These are phyloP conservation scores for Baronia brevicornis DNA, from an alignment of 2,888 invertebrate genomes.

Conservation along the genomic window DNA sequence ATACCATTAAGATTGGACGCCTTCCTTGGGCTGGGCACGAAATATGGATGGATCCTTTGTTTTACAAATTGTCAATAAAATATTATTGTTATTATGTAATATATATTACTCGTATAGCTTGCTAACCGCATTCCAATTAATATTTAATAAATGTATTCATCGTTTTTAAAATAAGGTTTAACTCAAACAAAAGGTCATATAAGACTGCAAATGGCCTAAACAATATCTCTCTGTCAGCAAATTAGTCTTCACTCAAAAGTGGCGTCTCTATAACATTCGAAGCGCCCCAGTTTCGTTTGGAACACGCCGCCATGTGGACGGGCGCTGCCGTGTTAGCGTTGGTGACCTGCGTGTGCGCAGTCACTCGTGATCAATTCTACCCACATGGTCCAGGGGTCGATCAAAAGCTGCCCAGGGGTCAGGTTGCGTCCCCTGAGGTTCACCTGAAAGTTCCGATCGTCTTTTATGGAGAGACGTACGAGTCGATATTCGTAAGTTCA, in stretches of 20 bases:
- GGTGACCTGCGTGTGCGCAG: slow-evolving; percentile 44
- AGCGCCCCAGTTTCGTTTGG: slow-evolving; percentile 35
- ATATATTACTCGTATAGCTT: too few species aligned
- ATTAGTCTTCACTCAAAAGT: slow-evolving; percentile 5
- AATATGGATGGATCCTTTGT: too few species aligned
- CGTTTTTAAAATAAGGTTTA: too few species aligned
- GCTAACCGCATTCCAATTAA: too few species aligned
- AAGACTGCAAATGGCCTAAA: too few species aligned
- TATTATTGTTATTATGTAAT: too few species aligned
- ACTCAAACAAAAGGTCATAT: background rate
- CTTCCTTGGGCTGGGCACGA: too few species aligned
- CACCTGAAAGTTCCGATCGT: slow-evolving; percentile 81
- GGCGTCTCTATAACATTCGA: background rate
- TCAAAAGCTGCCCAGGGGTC: slow-evolving; percentile 69
- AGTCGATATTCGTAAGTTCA: slow-evolving; percentile 87
- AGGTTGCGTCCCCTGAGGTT: slow-evolving; percentile 80
- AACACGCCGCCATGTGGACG: slow-evolving; percentile 56
- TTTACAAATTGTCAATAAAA: too few species aligned
- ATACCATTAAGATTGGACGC: too few species aligned
- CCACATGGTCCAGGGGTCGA: slow-evolving; percentile 76
- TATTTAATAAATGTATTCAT: too few species aligned
- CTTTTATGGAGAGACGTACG: slow-evolving; percentile 86
- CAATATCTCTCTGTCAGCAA: background rate
- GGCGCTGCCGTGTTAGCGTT: slow-evolving; percentile 47
- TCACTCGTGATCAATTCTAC: slow-evolving; percentile 76